Evolutionary conservation across 1,140 invertebrate species (phyloP).

Genomic region (Magallana angulata): DNA sequence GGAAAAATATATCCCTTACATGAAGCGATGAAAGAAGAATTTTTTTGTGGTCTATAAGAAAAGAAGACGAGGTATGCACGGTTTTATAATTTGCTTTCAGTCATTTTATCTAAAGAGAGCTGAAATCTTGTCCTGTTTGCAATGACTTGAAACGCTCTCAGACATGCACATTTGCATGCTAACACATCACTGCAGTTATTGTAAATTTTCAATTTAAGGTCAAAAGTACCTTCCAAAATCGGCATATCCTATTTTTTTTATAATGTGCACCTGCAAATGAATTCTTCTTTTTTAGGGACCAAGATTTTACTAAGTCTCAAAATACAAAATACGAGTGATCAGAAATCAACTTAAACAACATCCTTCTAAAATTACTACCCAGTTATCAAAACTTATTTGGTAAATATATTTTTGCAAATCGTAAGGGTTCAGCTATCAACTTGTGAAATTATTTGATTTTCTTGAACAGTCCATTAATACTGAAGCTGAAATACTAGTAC

Average conservation of each 20-base stretch:
- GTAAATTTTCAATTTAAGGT: background rate
- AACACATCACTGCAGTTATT: conserved; percentile 7
- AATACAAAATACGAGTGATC: too few relatives aligned
- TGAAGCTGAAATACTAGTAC: too few relatives aligned
- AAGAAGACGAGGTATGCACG: background rate
- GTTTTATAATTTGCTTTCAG: background rate
- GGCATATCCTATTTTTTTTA: background rate
- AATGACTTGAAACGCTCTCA: background rate
- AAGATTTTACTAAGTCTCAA: too few relatives aligned
- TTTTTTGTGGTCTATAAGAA: background rate
- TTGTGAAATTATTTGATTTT: too few relatives aligned
- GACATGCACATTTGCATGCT: conserved; percentile 18
- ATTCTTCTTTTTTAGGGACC: too few relatives aligned
- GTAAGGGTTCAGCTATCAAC: too few relatives aligned
- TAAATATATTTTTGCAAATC: too few relatives aligned
- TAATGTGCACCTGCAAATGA: background rate
- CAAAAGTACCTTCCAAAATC: background rate
- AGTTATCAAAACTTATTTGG: too few relatives aligned
- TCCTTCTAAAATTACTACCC: too few relatives aligned
- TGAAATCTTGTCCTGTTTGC: conserved; percentile 4
- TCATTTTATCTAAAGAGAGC: background rate
- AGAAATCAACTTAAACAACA: too few relatives aligned
- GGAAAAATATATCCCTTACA: background rate
- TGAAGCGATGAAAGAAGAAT: conserved; percentile 9
- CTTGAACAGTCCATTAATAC: too few relatives aligned